A percentile compares a stretch with the other conserved stretches of the same genome.
Evolutionary conservation across 2,888 invertebrate genomes (phyloP).

Genomic region (Tholera decimalis): DNA sequence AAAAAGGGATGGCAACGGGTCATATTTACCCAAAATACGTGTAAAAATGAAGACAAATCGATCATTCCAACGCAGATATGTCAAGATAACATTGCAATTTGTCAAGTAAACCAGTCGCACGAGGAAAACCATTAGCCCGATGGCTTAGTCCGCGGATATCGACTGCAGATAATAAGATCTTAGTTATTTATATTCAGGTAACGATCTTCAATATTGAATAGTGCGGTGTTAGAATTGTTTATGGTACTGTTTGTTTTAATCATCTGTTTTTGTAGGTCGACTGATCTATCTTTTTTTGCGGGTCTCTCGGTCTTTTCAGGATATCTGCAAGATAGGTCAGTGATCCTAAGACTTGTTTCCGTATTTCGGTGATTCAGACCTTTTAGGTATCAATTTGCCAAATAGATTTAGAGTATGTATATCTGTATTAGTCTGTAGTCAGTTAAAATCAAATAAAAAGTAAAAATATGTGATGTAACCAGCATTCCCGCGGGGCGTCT

Average conservation of each 20-base stretch:
- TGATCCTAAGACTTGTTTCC: too few species aligned
- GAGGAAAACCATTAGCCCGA: conserved; percentile 49
- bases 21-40: background rate
- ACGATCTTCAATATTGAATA: conserved; percentile 13
- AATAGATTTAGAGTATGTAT: too few species aligned
- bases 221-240: conserved; percentile 12
- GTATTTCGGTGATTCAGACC: too few species aligned
- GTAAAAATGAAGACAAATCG: conserved; percentile 37
- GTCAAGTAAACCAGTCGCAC: conserved; percentile 41
- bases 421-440: too few species aligned
- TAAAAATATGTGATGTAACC: too few species aligned
- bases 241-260: conserved; percentile 13
- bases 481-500: too few species aligned
- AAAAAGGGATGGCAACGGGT: too few species aligned
- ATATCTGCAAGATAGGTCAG: too few species aligned
- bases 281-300: background rate
- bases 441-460: too few species aligned
- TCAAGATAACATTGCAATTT: conserved; percentile 44
- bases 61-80: conserved; percentile 17
- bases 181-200: conserved; percentile 11
- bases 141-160: conserved; percentile 44
- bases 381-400: too few species aligned
- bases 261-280: conserved; percentile 22
- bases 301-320: too few species aligned
- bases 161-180: conserved; percentile 3